A percentile compares a stretch with the other conserved stretches of the same genome.
Conservation (phyloP, 2,888 invertebrate genomes). For the Portevinia maculata region DNA sequence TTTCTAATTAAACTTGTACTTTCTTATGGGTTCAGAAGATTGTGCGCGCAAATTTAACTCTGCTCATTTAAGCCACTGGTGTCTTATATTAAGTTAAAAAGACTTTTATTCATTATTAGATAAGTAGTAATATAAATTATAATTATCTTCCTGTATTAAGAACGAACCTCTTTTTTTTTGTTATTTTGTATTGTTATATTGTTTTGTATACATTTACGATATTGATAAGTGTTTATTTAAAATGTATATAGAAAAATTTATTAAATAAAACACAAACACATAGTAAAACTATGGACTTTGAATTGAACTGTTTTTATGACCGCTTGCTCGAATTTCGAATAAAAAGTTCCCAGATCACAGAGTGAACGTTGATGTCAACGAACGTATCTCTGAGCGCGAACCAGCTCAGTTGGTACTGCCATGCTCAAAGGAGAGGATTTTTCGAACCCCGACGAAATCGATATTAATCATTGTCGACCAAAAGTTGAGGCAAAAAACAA, state of each 20-base stretch:
- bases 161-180: too few relatives aligned
- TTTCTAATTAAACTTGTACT: background rate
- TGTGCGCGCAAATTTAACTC: slow-evolving; percentile 10
- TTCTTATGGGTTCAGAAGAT: slow-evolving; percentile 1
- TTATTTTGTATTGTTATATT: slow-evolving; percentile 44
- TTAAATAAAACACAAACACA: slow-evolving; percentile 38
- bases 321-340: too few relatives aligned
- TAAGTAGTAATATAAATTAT: slow-evolving; percentile 14
- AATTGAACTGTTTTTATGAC: too few relatives aligned
- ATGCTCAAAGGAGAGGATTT: too few relatives aligned
- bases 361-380: too few relatives aligned
- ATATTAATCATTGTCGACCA: too few relatives aligned
- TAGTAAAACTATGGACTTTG: slow-evolving; percentile 1
- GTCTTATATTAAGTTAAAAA: slow-evolving; percentile 1
- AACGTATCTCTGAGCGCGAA: too few relatives aligned
- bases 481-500: too few relatives aligned
- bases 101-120: slow-evolving; percentile 45
- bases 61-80: slow-evolving; percentile 10
- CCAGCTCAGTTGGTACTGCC: too few relatives aligned
- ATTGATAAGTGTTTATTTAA: slow-evolving; percentile 66
- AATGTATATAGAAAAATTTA: slow-evolving; percentile 55
- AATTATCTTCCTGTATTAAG: slow-evolving; percentile 19
- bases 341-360: too few relatives aligned
- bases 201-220: slow-evolving; percentile 65
- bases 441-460: too few relatives aligned